phyloP scores from a whole-genome alignment of 2,797 vertebrate species.

The Typhlichthys eigenmanni region DNA sequence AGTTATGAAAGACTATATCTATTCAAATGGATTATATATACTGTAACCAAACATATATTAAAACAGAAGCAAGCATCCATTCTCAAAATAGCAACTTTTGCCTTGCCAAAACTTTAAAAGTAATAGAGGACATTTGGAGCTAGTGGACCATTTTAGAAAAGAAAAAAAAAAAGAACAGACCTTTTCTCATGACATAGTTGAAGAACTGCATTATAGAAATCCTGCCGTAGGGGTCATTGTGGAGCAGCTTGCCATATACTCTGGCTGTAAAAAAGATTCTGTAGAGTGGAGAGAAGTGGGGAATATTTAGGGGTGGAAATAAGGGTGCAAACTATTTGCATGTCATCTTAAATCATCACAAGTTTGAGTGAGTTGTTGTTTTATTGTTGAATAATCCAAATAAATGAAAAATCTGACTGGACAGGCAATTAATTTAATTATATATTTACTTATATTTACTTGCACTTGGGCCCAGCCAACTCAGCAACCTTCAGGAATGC shows the following conservation, averaged over 20 bases:
- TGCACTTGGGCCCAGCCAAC: slow-evolving; percentile 93
- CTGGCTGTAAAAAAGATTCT: slow-evolving; percentile 95
- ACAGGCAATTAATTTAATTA: too few relatives aligned
- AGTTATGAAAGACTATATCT: background rate
- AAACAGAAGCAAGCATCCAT: background rate
- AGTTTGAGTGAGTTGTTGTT: background rate
- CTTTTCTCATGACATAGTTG: slow-evolving; percentile 99
- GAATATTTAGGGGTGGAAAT: background rate
- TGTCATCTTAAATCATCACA: background rate
- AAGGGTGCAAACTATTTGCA: too few relatives aligned
- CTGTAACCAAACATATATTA: background rate
- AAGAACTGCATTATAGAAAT: slow-evolving; percentile 99
- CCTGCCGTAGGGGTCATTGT: slow-evolving; percentile 91
- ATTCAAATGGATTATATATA: background rate
- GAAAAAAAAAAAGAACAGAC: slow-evolving; percentile 56
- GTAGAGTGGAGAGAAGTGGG: slow-evolving; percentile 28
- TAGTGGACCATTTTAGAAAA: too few relatives aligned
- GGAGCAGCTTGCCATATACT: slow-evolving; percentile 93
- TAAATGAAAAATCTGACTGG: background rate
- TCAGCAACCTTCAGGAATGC: slow-evolving; percentile 92
- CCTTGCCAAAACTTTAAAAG: too few relatives aligned
- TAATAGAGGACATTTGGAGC: too few relatives aligned
- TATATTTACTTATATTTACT: slow-evolving; percentile 74
- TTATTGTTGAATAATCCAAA: background rate
- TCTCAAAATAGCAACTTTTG: too few relatives aligned